Evolutionary conservation across 2,113 vertebrate species (phyloP).

Genomic region (Diadophis punctatus): DNA sequence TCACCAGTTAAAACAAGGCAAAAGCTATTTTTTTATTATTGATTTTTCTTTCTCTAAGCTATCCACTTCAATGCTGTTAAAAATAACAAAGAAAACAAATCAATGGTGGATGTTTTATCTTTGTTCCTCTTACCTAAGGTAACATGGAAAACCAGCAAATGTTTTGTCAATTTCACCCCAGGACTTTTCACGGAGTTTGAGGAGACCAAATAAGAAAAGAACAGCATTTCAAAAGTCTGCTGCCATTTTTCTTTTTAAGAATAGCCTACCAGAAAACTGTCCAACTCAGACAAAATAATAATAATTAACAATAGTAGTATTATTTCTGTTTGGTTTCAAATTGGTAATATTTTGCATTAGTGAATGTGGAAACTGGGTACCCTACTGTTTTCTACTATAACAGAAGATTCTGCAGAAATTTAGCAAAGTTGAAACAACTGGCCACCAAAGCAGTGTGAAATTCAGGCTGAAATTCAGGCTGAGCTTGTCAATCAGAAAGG

Average conservation of each 20-base stretch:
- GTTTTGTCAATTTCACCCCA: neutral
- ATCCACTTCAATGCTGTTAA: neutral
- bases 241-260: neutral
- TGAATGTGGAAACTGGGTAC: neutral
- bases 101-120: neutral
- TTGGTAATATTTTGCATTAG: neutral
- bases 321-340: neutral
- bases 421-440: neutral
- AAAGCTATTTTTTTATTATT: neutral
- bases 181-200: neutral
- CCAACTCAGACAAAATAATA: neutral
- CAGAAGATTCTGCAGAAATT: neutral
- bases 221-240: neutral
- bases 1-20: neutral
- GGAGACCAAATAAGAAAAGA: neutral
- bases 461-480: too few relatives aligned
- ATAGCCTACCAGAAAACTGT: neutral
- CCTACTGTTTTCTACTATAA: neutral
- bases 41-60: neutral
- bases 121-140: neutral
- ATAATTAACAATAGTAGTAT: neutral
- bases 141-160: neutral
- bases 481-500: too few relatives aligned
- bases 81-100: neutral
- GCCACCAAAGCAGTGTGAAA: too few relatives aligned